Base-by-base conservation (phyloP, 2,888 invertebrate species). In the Galerucella nymphaeae region DNA sequence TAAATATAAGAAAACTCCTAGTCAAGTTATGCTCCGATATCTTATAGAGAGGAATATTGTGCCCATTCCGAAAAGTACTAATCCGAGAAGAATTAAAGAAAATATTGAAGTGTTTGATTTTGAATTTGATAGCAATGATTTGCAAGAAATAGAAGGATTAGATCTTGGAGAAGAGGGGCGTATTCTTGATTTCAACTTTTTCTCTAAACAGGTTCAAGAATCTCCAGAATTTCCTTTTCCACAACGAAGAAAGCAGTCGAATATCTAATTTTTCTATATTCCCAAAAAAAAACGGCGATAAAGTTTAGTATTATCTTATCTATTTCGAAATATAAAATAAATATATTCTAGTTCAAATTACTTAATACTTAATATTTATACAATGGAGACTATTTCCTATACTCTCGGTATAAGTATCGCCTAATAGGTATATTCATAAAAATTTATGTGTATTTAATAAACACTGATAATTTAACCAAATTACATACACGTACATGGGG, bases 51-150 rank as follows among this genome's bases (percentile, higher is more conserved):
- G 90, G 45, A 92, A 91, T 13, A 86, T 95, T 48, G 89, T 89
- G 9, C 91, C 91, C 50, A 94, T 96, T 80, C 96, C 96, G 6
- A 96, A 96, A 85, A 95, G 95, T 84, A 92, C 92, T 6, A 92
- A 92, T 84, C 86, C 91, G 0, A 82, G 86, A 2, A 89, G 95
- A 76, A 90, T 96, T 20, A 88, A 89, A 82, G 90, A 94, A 87
- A 96, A 96, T 83, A 89, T 94, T 64, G 86, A 92, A 70, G 84
- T 94, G 58, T 93, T 93, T 84, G 91, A 92, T 84, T 94, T 94
- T 84, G 85, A 89, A 76, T 84, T 95, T 41, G 88, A 86, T 65
- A 82, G 86, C 0, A 86, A 87, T 4, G 93, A 94, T 81, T 88
- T 93, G 85, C 80, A 85, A 0, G 86, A 87, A 62, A 82, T 95